phyloP scores from a whole-genome alignment of 2,888 invertebrate species.

The Cantharis rustica region DNA sequence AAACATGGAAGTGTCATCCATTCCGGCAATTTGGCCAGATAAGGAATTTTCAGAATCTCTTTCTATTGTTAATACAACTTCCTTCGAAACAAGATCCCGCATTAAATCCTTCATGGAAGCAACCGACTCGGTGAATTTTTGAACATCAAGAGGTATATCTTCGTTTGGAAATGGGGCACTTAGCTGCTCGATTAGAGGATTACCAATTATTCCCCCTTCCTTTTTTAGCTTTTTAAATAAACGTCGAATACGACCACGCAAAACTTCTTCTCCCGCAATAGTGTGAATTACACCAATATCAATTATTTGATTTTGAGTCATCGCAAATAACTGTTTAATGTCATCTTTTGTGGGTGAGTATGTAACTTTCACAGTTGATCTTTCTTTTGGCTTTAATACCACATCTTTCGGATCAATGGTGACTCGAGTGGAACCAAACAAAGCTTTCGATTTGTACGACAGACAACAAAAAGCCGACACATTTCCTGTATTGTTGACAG shows the following conservation, averaged over 20 bases:
- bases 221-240: constrained; percentile 42
- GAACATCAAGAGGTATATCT: constrained; percentile 45
- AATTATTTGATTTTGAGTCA: constrained; percentile 37
- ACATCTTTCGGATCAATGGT: constrained; percentile 44
- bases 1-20: constrained; percentile 49
- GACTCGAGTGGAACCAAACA: constrained; percentile 42
- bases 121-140: constrained; percentile 45
- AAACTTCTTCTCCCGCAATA: constrained; percentile 49
- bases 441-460: constrained; percentile 42
- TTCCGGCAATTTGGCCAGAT: constrained; percentile 39
- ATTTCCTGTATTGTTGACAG: constrained; percentile 62
- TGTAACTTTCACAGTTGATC: constrained; percentile 42
- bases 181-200: constrained; percentile 39
- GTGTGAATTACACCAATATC: constrained; percentile 50
- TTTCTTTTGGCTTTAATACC: constrained; percentile 46
- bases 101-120: constrained; percentile 42
- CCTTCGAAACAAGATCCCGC: constrained; percentile 43
- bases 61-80: constrained; percentile 51
- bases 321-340: constrained; percentile 40
- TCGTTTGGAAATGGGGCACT: constrained; percentile 44
- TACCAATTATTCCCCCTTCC: constrained; percentile 36
- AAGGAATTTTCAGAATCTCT: constrained; percentile 50
- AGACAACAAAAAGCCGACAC: constrained; percentile 59
- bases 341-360: constrained; percentile 48
- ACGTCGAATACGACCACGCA: constrained; percentile 48